These are phyloP conservation scores for Phragmatobia fuliginosa DNA, from an alignment of 2,888 invertebrate genomes.

Conservation along the genomic window DNA sequence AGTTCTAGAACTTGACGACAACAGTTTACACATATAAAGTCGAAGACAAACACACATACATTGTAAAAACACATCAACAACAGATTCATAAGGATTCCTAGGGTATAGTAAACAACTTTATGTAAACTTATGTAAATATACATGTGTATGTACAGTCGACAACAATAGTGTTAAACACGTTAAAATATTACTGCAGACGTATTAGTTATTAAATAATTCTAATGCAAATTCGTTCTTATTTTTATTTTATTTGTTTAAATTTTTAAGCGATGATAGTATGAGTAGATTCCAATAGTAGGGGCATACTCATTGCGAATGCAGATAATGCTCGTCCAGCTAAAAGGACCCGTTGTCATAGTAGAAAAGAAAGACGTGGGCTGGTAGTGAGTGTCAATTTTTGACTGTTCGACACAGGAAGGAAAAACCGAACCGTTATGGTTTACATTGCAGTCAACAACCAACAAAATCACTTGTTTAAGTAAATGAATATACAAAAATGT, in stretches of 20 bases:
- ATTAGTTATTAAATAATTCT: not conserved
- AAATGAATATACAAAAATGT: not conserved
- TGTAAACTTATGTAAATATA: not conserved
- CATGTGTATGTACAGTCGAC: not conserved
- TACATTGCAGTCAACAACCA: too few relatives aligned
- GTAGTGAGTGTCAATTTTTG: too few relatives aligned
- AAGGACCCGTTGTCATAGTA: too few relatives aligned
- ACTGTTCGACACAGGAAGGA: too few relatives aligned
- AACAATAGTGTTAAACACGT: not conserved
- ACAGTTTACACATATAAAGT: not conserved
- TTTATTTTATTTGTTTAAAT: too few relatives aligned
- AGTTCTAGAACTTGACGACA: not conserved
- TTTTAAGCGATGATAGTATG: too few relatives aligned
- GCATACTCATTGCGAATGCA: too few relatives aligned
- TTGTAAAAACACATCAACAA: conserved; percentile 14
- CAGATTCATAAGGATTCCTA: conserved; percentile 1
- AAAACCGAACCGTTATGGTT: too few relatives aligned
- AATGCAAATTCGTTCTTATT: not conserved
- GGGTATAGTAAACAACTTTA: not conserved
- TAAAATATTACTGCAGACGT: not conserved
- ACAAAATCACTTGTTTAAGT: too few relatives aligned
- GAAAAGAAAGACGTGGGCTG: too few relatives aligned
- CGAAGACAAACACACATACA: conserved; percentile 5
- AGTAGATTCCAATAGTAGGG: too few relatives aligned
- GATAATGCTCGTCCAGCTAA: too few relatives aligned